Evolutionary conservation across 2,888 invertebrate species (phyloP), one percentile per base, ranked within the genome.

Genomic region (Steinernema carpocapsae): DNA sequence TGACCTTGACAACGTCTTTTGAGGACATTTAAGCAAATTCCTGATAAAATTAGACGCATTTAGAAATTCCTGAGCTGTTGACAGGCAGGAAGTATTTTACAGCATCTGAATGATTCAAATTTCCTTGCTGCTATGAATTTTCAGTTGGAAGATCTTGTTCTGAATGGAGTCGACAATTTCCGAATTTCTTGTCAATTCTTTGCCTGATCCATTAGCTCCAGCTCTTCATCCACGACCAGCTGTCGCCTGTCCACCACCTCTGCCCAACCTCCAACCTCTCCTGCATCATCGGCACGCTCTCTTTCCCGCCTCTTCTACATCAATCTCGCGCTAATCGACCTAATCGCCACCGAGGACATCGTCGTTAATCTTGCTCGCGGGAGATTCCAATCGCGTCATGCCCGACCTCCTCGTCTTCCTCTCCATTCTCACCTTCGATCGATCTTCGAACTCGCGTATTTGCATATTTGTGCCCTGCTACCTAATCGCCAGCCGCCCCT

Each of bases 381-480:
- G n/a, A 17, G 56, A 56, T 56, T 32, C 12, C 64, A 4, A 64
- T 64, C 64, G 37, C 64, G 64, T 32, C 29, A 64, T 64, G 32
- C 37, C 64, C 37, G 37, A 37, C 37, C 4, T 32, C 32, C 37
- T 64, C 64, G 64, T 48, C 64, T 7, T n/a, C 64, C 64, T 64
- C 37, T 26, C 6, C 24, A 22, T 22, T 37, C 64, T 29, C 64
- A 10, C 29, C 17, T 32, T 64, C 19, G 3, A 19, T 17, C 48
- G 48, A 17, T 19, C 48, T 48, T 48, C 48, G 48, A 17, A 19
- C 48, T 48, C 48, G 17, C n/a, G n/a, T 17, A 64, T 64, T 64
- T 64, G 64, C 64, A 64, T 64, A 64, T 64, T 64, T 14, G 37
- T n/a, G n/a, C n/a, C n/a, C 26, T 32, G 32, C 37, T 64, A 26